These are phyloP conservation scores for Sphecodes monilicornis DNA, from an alignment of 2,888 invertebrate genomes.

Conservation along the genomic window DNA sequence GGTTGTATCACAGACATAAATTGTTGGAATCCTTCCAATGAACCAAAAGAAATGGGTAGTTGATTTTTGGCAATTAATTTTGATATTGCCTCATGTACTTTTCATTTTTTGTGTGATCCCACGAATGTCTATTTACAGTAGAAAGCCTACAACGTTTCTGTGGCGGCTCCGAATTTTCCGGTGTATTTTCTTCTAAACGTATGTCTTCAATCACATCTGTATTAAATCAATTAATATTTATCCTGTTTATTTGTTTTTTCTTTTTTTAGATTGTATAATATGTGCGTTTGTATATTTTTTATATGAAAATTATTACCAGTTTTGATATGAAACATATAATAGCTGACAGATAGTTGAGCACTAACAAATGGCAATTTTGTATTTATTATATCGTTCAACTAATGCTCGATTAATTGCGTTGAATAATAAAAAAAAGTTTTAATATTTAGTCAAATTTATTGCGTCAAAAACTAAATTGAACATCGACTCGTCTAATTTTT, in stretches of 20 bases:
- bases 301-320: too few relatives aligned
- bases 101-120: not conserved
- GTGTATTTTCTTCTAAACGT: not conserved
- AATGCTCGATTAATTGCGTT: too few relatives aligned
- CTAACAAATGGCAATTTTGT: too few relatives aligned
- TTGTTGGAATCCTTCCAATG: not conserved
- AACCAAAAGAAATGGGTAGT: not conserved
- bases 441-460: too few relatives aligned
- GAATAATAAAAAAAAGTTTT: too few relatives aligned
- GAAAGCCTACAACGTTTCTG: not conserved
- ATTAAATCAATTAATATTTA: not conserved
- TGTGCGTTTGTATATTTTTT: too few relatives aligned
- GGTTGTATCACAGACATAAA: not conserved
- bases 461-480: too few relatives aligned
- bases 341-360: too few relatives aligned
- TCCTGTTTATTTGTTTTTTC: not conserved
- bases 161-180: not conserved
- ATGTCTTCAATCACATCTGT: not conserved
- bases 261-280: not conserved
- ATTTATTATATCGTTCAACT: too few relatives aligned
- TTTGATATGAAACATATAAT: too few relatives aligned
- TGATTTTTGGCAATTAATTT: constrained; percentile 8
- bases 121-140: not conserved
- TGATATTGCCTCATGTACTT: not conserved
- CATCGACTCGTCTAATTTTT: too few relatives aligned